Evolutionary conservation across 2,113 vertebrate genomes (phyloP).

Genomic region (Channa argus): DNA sequence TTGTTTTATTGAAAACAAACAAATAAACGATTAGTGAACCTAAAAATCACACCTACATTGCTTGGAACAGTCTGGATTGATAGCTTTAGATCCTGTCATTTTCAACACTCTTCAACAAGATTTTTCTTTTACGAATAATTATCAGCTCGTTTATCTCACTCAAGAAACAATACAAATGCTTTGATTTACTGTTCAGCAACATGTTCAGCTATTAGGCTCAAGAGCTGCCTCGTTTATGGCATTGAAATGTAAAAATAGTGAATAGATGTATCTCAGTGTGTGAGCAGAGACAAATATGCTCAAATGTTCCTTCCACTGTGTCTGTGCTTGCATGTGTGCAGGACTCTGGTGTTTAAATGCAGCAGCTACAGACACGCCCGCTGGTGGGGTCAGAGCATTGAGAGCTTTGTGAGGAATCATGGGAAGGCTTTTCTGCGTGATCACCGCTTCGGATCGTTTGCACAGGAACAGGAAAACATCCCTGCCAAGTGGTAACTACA

Average conservation of each 20-base stretch:
- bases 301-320: not conserved
- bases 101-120: not conserved
- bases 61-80: conserved; percentile 7
- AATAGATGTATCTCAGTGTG: not conserved
- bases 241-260: not conserved
- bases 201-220: not conserved
- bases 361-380: conserved; percentile 95
- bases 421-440: conserved; percentile 90
- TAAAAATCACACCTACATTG: not conserved
- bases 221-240: not conserved
- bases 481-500: conserved; percentile 90
- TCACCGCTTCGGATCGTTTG: conserved; percentile 95
- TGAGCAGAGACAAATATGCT: not conserved
- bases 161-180: too few relatives aligned
- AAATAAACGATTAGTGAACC: too few relatives aligned
- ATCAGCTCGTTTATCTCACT: too few relatives aligned
- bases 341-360: conserved; percentile 95
- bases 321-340: conserved; percentile 58
- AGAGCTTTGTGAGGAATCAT: conserved; percentile 88
- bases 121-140: not conserved
- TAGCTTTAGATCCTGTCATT: conserved; percentile 9
- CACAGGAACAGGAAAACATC: conserved; percentile 87
- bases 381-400: conserved; percentile 97
- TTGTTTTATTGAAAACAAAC: too few relatives aligned
- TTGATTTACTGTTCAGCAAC: too few relatives aligned